Base-by-base conservation (phyloP, 2,797 vertebrate genomes). In the Manis crassicaudata region DNA sequence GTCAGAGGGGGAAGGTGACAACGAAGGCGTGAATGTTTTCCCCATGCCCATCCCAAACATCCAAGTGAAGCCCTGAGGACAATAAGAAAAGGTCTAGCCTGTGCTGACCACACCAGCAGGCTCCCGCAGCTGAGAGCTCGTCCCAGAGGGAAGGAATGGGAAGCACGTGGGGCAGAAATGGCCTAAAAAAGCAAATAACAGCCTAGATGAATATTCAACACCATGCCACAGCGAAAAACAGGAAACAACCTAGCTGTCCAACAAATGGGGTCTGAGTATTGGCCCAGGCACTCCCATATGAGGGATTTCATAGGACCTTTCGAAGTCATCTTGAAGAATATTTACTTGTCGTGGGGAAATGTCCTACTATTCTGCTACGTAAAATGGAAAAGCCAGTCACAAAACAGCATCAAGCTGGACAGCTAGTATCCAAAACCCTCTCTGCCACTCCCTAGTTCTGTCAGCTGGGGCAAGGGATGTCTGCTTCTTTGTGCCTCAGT, bases 211-310 rank as follows among this genome's bases (percentile, higher is more conserved):
- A 37, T 12, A 60, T n/a, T 67, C 16, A 20, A 52, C 56, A 87
- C 3, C 7, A 12, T 1, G 6, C 32, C 54, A 20, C 32, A 18
- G 70, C 3, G 35, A 63, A 27, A 87, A 91, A 27, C 4, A 20
- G 43, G 25, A 75, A 77, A 14, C 10, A 32, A 87, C 56, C 37
- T 16, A 23, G 56, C 70, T 21, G 46, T 75, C 88, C 63, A 58
- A 79, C 32, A 68, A n/a, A 35, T 1, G 58, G 58, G 72, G 37
- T 56, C 1, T 8, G 35, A 60, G 32, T 37, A 37, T 25, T 0
- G 0, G 56, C 21, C n/a, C 8, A 11, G 0, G 6, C 16, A 54
- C 23, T 4, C 14, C 18, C 56, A 6, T 21, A 20, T 25, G 60
- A 72, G 16, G 46, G 67, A 91, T 8, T 37, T 46, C 29, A 5